These are phyloP conservation scores for Ceyx cyanopectus DNA, from an alignment of 2,113 vertebrate species.

Conservation along the genomic window DNA sequence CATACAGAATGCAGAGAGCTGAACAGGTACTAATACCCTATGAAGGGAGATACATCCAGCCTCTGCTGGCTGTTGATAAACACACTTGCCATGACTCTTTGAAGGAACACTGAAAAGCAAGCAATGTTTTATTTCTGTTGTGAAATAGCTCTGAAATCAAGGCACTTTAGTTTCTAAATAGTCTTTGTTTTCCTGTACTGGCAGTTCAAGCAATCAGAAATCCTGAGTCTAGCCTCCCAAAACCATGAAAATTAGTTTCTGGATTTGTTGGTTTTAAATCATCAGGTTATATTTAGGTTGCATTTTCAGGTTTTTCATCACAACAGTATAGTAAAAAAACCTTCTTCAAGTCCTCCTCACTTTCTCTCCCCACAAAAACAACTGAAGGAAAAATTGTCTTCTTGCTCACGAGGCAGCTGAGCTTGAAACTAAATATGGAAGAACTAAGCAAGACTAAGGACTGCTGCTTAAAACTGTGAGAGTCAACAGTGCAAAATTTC, in stretches of 20 bases:
- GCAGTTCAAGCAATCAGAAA: slow-evolving; percentile 30
- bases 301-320: slow-evolving; percentile 33
- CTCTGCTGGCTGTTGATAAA: neutral
- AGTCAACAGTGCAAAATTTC: neutral
- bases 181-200: slow-evolving; percentile 2
- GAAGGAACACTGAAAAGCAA: neutral
- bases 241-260: neutral
- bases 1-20: rapidly evolving
- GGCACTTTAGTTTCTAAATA: slow-evolving; percentile 41
- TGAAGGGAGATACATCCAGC: neutral
- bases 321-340: neutral
- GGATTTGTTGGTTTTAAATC: neutral
- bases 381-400: neutral
- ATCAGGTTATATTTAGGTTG: neutral
- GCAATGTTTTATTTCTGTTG: neutral
- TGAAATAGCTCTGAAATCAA: slow-evolving; percentile 19
- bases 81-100: neutral
- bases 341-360: neutral
- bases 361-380: neutral
- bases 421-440: slow-evolving; percentile 5
- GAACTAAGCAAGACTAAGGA: neutral
- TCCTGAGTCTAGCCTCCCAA: neutral
- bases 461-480: neutral
- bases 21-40: neutral
- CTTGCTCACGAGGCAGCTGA: neutral